Evolutionary conservation across 2,113 vertebrate species (phyloP).

Genomic region (Pleuronectes platessa): DNA sequence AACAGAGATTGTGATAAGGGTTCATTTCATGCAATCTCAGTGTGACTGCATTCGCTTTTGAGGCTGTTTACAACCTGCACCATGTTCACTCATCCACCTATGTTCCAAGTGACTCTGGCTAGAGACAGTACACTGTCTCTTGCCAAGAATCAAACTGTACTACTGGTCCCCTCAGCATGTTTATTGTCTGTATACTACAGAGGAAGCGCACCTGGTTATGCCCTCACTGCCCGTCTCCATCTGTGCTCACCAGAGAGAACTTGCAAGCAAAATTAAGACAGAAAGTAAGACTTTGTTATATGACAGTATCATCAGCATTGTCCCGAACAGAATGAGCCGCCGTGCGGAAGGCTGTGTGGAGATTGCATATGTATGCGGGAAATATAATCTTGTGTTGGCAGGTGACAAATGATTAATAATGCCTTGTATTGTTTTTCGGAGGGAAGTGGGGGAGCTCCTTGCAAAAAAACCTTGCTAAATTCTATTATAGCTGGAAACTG

Average conservation of each 20-base stretch:
- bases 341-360: slow-evolving; percentile 60
- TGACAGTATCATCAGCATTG: slow-evolving; percentile 78
- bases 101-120: slow-evolving; percentile 72
- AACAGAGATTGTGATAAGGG: slow-evolving; percentile 55
- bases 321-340: slow-evolving; percentile 68
- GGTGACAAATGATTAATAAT: slow-evolving; percentile 67
- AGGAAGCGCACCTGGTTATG: slow-evolving; percentile 87
- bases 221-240: slow-evolving; percentile 88
- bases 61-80: slow-evolving; percentile 60
- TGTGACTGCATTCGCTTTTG: slow-evolving; percentile 65
- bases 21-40: slow-evolving; percentile 76
- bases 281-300: slow-evolving; percentile 86
- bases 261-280: slow-evolving; percentile 88
- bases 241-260: slow-evolving; percentile 88
- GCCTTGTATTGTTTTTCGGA: slow-evolving; percentile 56
- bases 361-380: slow-evolving; percentile 65
- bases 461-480: slow-evolving; percentile 55
- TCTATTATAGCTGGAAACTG: slow-evolving; percentile 47
- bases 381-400: slow-evolving; percentile 63
- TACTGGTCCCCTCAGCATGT: slow-evolving; percentile 83
- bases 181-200: slow-evolving; percentile 86
- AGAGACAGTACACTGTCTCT: slow-evolving; percentile 70
- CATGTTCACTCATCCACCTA: slow-evolving; percentile 66
- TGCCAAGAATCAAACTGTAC: slow-evolving; percentile 71
- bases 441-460: slow-evolving; percentile 28